phyloP scores from a whole-genome alignment of 2,797 vertebrate species.

The Falco rusticolus region DNA sequence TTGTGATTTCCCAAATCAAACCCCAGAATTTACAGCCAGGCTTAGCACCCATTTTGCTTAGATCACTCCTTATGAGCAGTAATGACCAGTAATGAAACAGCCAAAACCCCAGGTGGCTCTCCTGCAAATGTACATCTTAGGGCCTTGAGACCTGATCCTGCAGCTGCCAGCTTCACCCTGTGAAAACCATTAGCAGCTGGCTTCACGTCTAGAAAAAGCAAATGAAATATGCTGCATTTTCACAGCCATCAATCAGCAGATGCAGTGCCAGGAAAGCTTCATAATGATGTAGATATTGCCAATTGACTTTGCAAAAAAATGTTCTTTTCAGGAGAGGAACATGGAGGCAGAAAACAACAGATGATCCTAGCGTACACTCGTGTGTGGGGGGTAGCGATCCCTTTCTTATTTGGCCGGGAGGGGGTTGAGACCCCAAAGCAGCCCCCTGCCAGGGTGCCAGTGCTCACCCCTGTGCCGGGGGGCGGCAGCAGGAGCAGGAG shows the following conservation, averaged over 20 bases:
- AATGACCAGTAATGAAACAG: conserved; percentile 17
- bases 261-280: conserved; percentile 37
- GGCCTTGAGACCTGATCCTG: conserved; percentile 32
- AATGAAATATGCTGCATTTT: conserved; percentile 62
- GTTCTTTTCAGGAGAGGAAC: background rate
- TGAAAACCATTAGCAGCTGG: conserved; percentile 61
- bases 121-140: background rate
- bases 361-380: background rate
- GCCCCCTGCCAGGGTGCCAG: background rate
- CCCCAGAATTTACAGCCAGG: background rate
- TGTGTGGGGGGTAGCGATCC: background rate
- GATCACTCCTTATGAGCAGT: background rate
- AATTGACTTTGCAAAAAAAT: background rate
- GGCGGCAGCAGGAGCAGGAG: background rate
- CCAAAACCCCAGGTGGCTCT: conserved; percentile 41
- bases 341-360: background rate
- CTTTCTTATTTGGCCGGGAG: accelerated
- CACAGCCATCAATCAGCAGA: conserved; percentile 58
- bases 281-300: conserved; percentile 36
- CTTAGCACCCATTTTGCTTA: background rate
- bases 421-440: background rate
- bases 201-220: conserved; percentile 20
- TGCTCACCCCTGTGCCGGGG: accelerated
- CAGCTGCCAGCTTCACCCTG: conserved; percentile 51
- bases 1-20: background rate